Evolutionary conservation across 2,113 vertebrate species (phyloP), one percentile per base, ranked within the genome.

Genomic region (Pelusios castaneus): DNA sequence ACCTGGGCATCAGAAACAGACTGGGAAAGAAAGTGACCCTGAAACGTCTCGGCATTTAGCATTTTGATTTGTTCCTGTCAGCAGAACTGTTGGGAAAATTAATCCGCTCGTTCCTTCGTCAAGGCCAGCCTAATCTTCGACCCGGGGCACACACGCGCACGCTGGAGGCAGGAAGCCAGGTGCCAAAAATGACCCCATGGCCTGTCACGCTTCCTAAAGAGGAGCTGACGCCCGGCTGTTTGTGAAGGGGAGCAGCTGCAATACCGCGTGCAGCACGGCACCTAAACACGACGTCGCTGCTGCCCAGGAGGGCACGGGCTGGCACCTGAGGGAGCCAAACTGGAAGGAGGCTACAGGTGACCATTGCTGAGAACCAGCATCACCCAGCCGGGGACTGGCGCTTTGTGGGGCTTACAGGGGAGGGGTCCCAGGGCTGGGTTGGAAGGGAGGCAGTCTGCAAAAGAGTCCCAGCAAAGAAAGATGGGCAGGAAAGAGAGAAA

Each of bases 51-150:
- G 97, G 96, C 80, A 96, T 94, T 97, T 83, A 95, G 55, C 91
- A 93, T 67, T 94, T 89, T 96, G 95, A 93, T 95, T 95, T 92
- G 84, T 80, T 97, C 60, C 85, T 85, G 80, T 95, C 96, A 95
- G 89, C 91, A 96, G 95, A 96, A 92, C 96, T 31, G 91, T 4
- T 0, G 1, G 60, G 89, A 91, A 92, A 98, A 98, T 96, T 91
- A 81, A 93, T 95, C 95, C 97, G 91, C 80, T 75, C 49, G 55
- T 80, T 93, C 92, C 90, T 92, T 97, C 92, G 95, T 90, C 73
- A 56, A 96, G 56, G 75, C 92, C 54, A 83, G 75, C 75, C 43
- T 85, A 96, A 96, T 83, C 91, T 56, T 93, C 94, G 93, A 88
- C 77, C 49, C 12, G 0, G 34, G 34, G 80, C 85, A 90, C 87